A percentile compares a stretch with the other conserved stretches of the same genome.
phyloP scores from a whole-genome alignment of 2,797 vertebrate species.

The Melopsittacus undulatus region DNA sequence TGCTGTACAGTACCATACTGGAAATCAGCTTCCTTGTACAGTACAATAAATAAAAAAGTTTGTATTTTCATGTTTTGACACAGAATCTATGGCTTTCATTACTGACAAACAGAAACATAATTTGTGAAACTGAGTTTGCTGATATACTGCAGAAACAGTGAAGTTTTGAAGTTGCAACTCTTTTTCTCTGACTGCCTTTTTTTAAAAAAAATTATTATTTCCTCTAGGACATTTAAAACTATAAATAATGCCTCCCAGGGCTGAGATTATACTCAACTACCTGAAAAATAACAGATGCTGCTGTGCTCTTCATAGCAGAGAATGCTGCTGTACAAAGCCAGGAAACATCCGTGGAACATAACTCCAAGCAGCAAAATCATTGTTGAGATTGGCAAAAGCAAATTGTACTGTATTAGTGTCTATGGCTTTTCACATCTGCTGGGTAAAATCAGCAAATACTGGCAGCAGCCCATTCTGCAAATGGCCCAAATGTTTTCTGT shows the following conservation, averaged over 20 bases:
- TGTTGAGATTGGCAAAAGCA: slow-evolving; percentile 71
- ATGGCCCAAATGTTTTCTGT: slow-evolving; percentile 54
- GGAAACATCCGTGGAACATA: slow-evolving; percentile 55
- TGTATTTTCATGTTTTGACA: neutral
- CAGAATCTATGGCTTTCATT: neutral
- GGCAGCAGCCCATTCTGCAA: slow-evolving; percentile 40
- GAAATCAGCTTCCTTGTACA: neutral
- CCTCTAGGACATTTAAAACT: slow-evolving; percentile 47
- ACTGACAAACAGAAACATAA: neutral
- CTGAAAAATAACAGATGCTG: slow-evolving; percentile 73
- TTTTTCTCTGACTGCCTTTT: neutral
- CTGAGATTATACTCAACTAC: slow-evolving; percentile 68
- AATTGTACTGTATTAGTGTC: slow-evolving; percentile 62
- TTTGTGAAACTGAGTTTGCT: neutral
- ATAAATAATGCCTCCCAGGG: slow-evolving; percentile 59
- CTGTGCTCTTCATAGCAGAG: slow-evolving; percentile 38
- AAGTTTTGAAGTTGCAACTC: neutral
- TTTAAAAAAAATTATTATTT: slow-evolving; percentile 14
- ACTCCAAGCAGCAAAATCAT: slow-evolving; percentile 52
- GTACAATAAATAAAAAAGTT: neutral
- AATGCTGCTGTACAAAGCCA: slow-evolving; percentile 35
- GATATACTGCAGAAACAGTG: neutral
- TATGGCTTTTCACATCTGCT: slow-evolving; percentile 72
- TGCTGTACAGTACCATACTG: neutral
- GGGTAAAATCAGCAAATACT: slow-evolving; percentile 51